phyloP scores from a whole-genome alignment of 2,113 vertebrate genomes.

The Heliornis fulica region DNA sequence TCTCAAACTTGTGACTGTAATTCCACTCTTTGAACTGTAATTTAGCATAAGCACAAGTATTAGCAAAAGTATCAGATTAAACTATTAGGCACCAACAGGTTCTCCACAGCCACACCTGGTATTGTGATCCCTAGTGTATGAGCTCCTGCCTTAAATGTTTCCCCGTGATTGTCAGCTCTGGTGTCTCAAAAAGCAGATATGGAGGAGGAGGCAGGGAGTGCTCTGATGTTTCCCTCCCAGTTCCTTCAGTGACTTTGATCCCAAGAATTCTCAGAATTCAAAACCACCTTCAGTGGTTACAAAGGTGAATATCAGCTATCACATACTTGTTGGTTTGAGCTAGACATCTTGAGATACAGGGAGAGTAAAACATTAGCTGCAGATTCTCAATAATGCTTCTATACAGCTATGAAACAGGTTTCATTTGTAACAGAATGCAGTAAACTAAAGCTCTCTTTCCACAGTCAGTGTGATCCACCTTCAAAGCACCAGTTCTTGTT shows the following conservation, averaged over 20 bases:
- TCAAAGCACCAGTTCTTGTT: background rate
- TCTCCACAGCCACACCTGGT: background rate
- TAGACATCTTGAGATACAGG: background rate
- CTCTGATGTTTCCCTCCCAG: background rate
- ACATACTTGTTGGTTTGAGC: background rate
- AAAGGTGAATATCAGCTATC: background rate
- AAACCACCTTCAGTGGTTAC: background rate
- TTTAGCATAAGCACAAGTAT: background rate
- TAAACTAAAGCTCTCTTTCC: background rate
- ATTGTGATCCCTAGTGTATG: background rate
- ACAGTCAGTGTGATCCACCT: background rate
- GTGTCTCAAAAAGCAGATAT: background rate
- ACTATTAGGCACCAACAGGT: background rate
- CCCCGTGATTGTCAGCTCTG: background rate
- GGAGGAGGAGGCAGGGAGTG: background rate
- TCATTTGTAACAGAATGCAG: background rate
- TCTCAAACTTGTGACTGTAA: background rate
- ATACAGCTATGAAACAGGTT: background rate
- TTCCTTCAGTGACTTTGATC: background rate
- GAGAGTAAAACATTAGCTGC: background rate
- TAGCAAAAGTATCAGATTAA: background rate
- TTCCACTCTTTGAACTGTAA: background rate
- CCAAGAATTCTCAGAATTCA: background rate
- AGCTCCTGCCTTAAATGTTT: background rate
- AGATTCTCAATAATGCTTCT: background rate